Percentiles rank a stretch among this genome's conserved stretches.
These are phyloP conservation scores for Chaunax sp. DNA, from an alignment of 2,797 vertebrate genomes.

Conservation along the genomic window DNA sequence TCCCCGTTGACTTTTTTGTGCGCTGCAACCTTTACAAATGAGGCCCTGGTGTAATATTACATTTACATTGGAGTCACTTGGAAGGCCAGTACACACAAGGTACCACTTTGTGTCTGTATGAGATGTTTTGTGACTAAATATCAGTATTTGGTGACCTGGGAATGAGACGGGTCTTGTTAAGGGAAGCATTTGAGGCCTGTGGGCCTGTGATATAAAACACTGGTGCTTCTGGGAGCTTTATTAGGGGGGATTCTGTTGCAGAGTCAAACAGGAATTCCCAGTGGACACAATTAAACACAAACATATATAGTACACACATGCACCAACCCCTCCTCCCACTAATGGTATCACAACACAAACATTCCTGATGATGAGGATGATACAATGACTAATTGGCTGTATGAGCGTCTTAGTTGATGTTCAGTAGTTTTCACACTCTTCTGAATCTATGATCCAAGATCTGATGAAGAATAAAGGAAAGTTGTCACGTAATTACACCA, in stretches of 20 bases:
- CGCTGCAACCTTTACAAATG: no score
- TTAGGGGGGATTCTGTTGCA: slow-evolving; percentile 45
- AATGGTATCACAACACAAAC: slow-evolving; percentile 52
- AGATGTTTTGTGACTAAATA: no score
- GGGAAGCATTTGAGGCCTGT: not conserved
- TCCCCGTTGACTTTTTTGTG: no score
- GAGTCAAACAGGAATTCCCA: slow-evolving; percentile 47
- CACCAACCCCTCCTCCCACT: not conserved
- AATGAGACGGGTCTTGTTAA: not conserved
- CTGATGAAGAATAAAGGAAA: no score
- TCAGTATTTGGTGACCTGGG: no score
- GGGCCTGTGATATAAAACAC: slow-evolving; percentile 8
- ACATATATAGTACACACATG: slow-evolving; percentile 15
- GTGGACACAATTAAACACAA: slow-evolving; percentile 65
- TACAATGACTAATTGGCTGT: slow-evolving; percentile 40
- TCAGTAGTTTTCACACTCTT: not conserved
- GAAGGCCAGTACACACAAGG: not conserved
- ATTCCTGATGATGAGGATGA: slow-evolving; percentile 43
- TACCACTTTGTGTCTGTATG: no score
- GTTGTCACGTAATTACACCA: not conserved
- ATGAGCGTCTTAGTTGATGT: not conserved
- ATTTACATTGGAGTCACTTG: not conserved
- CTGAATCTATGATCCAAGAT: not conserved
- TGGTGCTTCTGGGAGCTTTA: slow-evolving; percentile 13
- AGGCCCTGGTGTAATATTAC: no score